Conservation (phyloP, 2,888 invertebrate species). For the Chaetoderma sp. region DNA sequence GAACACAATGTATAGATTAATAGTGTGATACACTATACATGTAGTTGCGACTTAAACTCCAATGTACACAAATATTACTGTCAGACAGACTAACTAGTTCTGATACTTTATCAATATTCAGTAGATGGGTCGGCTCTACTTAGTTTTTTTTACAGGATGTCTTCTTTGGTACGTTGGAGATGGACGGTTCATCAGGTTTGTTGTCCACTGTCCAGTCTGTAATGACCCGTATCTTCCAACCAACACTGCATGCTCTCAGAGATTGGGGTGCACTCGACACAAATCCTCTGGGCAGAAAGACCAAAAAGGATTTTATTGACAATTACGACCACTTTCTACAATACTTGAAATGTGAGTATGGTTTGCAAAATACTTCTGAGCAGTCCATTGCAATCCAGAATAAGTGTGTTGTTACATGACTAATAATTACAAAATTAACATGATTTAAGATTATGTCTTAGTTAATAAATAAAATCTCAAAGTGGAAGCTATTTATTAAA, state of each 20-base stretch:
- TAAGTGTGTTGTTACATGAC: neutral
- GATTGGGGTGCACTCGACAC: slow-evolving; percentile 53
- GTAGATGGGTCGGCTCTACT: no score
- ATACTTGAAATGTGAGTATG: slow-evolving; percentile 49
- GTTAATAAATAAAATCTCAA: no score
- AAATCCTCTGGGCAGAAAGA: slow-evolving; percentile 51
- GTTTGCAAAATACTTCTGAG: neutral
- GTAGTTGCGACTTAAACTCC: no score
- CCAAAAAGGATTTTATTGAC: slow-evolving; percentile 49
- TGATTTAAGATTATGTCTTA: no score
- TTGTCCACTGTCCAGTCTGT: slow-evolving; percentile 44
- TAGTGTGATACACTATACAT: no score
- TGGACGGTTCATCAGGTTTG: slow-evolving; percentile 38
- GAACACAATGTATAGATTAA: no score
- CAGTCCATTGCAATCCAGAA: neutral
- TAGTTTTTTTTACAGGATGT: slow-evolving; percentile 50
- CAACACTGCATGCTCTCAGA: slow-evolving; percentile 36
- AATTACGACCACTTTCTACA: slow-evolving; percentile 50
- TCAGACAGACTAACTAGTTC: no score
- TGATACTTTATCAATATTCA: no score
- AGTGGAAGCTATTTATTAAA: no score
- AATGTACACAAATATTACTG: no score
- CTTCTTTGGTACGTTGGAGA: slow-evolving; percentile 43
- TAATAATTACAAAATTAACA: neutral
- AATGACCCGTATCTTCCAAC: slow-evolving; percentile 43